A percentile compares a stretch with the other conserved stretches of the same genome.
These are phyloP conservation scores for Drosophila kepulauana DNA, from an alignment of 1,140 invertebrate species.

Conservation along the genomic window DNA sequence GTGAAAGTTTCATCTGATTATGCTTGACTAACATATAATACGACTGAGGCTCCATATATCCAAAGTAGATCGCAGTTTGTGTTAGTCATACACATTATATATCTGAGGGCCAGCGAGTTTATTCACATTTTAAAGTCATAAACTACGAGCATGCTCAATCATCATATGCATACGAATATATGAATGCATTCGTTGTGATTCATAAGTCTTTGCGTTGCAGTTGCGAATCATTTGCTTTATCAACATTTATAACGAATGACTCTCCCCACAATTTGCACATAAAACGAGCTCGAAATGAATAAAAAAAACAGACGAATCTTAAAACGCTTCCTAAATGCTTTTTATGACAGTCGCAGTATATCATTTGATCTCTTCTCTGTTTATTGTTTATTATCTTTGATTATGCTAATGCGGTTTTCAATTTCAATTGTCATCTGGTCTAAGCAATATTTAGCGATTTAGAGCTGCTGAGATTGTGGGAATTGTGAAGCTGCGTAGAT, in stretches of 20 bases:
- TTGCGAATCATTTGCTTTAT: constrained; percentile 41
- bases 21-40: not conserved
- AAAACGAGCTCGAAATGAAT: not conserved
- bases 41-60: no score
- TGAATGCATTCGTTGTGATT: constrained; percentile 25
- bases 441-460: not conserved
- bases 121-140: constrained; percentile 31
- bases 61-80: not conserved
- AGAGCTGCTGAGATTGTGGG: constrained; percentile 10
- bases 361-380: constrained; percentile 48
- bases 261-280: constrained; percentile 13
- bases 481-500: constrained; percentile 17
- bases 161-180: constrained; percentile 3
- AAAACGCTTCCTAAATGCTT: constrained; percentile 20
- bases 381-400: constrained; percentile 25
- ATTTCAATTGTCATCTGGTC: constrained; percentile 54
- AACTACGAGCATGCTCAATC: constrained; percentile 19
- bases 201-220: constrained; percentile 18
- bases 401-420: constrained; percentile 40
- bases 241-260: constrained; percentile 27
- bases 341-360: constrained; percentile 32
- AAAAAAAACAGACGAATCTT: constrained; percentile 13
- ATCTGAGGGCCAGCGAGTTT: constrained; percentile 10
- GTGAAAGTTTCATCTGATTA: constrained; percentile 33
- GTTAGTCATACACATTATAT: constrained; percentile 13